These are phyloP conservation scores for Trissolcus japonicus DNA, from an alignment of 2,888 invertebrate genomes.

Conservation along the genomic window DNA sequence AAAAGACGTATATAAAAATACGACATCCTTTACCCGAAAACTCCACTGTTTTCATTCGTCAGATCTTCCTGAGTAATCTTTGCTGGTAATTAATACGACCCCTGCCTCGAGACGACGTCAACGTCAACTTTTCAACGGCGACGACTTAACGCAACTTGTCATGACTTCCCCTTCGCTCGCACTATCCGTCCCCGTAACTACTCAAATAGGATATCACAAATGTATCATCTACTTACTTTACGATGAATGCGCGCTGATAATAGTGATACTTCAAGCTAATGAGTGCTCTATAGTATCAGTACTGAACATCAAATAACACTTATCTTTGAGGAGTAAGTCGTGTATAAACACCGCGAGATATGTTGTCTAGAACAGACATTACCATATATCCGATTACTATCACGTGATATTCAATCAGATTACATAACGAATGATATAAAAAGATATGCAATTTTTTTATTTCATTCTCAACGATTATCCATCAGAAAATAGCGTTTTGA, in stretches of 20 bases:
- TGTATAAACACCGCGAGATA: slow-evolving; percentile 44
- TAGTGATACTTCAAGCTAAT: slow-evolving; percentile 49
- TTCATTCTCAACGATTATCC: too few species aligned
- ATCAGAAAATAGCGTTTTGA: too few species aligned
- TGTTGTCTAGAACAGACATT: slow-evolving; percentile 8
- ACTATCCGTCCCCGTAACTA: slow-evolving; percentile 34
- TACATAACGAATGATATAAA: too few species aligned
- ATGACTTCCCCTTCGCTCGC: slow-evolving; percentile 30
- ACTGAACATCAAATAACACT: slow-evolving; percentile 51
- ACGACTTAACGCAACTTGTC: slow-evolving; percentile 42
- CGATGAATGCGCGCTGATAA: slow-evolving; percentile 32
- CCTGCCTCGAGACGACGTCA: slow-evolving; percentile 23
- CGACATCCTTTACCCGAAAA: slow-evolving; percentile 13
- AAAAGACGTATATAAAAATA: slow-evolving; percentile 13
- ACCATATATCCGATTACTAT: slow-evolving; percentile 6
- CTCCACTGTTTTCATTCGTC: slow-evolving; percentile 19
- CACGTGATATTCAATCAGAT: too few species aligned
- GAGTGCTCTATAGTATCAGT: slow-evolving; percentile 49
- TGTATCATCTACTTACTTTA: slow-evolving; percentile 52
- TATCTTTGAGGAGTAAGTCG: slow-evolving; percentile 49
- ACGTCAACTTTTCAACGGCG: slow-evolving; percentile 37
- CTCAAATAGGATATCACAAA: slow-evolving; percentile 46
- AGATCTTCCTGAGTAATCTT: slow-evolving; percentile 1
- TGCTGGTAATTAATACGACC: slow-evolving; percentile 37
- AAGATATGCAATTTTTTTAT: too few species aligned